Base-by-base conservation (phyloP, 2,888 invertebrate genomes). In the Tipula helvola region DNA sequence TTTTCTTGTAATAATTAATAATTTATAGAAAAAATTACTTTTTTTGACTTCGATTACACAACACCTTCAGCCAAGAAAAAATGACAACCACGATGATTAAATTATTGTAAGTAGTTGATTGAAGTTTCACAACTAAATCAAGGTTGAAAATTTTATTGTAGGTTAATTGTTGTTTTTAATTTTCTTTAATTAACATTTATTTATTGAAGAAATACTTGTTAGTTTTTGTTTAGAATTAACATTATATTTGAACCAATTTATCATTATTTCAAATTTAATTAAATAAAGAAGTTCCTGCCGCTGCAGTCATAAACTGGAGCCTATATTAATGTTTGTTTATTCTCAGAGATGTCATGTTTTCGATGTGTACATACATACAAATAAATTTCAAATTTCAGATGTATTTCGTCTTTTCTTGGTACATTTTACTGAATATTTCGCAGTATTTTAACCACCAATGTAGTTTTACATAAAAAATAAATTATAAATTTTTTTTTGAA, bases 21-120 rank as follows among this genome's bases (percentile, higher is more conserved):
- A 8, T 39, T 52, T n/a, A n/a, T 16, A 83, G 39, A 3, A 39
- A 12, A 39, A 39, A 10, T n/a, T 84, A 84, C 39, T 84, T 16
- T n/a, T 84, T 84, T 39, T n/a, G 16, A 84, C 36, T 84, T 84
- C 84, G 13, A 16, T 84, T 84, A 84, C 84, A 84, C 84, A 84
- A 84, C 84, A 71, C 84, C 84, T 39, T 7, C 7, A 16, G 13
- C 2, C 36, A 12, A 83, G 83, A 39, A 84, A 84, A 83, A 16
- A 7, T 84, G 84, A 84, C 84, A 84, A 16, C 84, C 84, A 84
- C n/a, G 84, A 84, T 13, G n/a, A 71, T 10, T 10, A 71, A 39
- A 28, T 18, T 71, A 71, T 71, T 71, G 4, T 10, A 28, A 10
- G 71, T 71, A 39, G 28, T 2, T 2, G 39, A 2, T 7, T 3